Percentiles rank a stretch among this genome's conserved stretches.
Conservation (phyloP, 2,113 vertebrate genomes). For the Dicrurus megarhynchus region DNA sequence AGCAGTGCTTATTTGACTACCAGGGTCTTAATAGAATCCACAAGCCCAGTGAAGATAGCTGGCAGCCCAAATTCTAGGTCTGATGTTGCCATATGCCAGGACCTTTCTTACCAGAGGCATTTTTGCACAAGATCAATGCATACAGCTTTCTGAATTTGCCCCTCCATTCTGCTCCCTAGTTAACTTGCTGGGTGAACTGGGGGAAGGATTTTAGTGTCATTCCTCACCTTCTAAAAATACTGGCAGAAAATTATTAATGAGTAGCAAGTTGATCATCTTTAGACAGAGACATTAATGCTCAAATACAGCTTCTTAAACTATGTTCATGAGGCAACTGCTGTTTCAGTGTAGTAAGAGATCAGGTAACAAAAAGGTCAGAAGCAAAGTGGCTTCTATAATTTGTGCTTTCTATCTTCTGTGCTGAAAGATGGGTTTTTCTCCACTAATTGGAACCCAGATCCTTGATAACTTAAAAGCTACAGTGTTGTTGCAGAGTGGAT, state of each 20-base stretch:
- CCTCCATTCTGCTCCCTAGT: neutral
- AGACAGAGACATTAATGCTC: neutral
- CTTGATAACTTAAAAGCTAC: neutral
- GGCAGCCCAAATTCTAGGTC: neutral
- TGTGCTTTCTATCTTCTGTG: neutral
- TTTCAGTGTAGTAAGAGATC: neutral
- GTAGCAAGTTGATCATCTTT: neutral
- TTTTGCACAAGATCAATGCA: neutral
- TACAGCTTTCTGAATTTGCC: neutral
- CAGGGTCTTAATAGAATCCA: neutral
- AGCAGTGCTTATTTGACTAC: neutral
- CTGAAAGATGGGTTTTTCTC: neutral
- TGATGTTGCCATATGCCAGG: neutral
- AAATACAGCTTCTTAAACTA: neutral
- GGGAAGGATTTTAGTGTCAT: accelerated
- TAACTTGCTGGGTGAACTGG: neutral
- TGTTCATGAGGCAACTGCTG: neutral
- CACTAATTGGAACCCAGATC: neutral
- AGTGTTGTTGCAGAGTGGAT: neutral
- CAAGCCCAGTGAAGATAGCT: neutral
- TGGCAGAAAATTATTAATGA: neutral
- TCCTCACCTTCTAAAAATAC: neutral
- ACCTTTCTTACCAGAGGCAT: neutral
- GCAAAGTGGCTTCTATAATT: neutral
- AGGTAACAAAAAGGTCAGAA: neutral